phyloP scores from a whole-genome alignment of 2,888 invertebrate genomes.

The Mechanitis messenoides region DNA sequence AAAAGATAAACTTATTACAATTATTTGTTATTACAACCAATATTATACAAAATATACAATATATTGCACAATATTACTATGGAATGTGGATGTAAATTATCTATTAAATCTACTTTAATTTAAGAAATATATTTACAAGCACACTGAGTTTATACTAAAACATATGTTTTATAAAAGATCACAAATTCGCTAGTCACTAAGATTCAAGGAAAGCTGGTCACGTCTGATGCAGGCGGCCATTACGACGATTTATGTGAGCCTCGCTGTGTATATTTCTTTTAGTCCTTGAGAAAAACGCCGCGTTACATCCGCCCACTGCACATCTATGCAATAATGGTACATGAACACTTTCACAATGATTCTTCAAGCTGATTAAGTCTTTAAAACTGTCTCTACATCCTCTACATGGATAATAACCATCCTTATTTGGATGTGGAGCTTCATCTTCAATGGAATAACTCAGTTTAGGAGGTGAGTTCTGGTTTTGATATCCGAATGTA shows the following conservation, averaged over 20 bases:
- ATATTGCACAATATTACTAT: constrained; percentile 67
- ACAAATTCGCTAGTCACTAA: not conserved
- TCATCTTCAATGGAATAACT: constrained; percentile 82
- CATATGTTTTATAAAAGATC: too few species aligned
- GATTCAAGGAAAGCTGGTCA: constrained; percentile 43
- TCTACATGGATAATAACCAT: constrained; percentile 82
- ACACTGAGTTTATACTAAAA: too few species aligned
- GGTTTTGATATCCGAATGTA: constrained; percentile 58
- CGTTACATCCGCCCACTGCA: constrained; percentile 85
- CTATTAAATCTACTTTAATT: constrained; percentile 13
- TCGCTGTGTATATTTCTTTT: constrained; percentile 86
- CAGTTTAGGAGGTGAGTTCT: constrained; percentile 63
- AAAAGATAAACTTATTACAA: constrained; percentile 1
- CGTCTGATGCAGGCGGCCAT: constrained; percentile 14
- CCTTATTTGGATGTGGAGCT: constrained; percentile 79
- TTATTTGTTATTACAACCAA: not conserved
- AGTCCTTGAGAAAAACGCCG: constrained; percentile 86
- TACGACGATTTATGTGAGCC: constrained; percentile 70
- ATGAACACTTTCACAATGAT: constrained; percentile 84
- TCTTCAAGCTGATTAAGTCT: constrained; percentile 79
- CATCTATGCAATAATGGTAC: constrained; percentile 83
- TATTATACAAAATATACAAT: constrained; percentile 39
- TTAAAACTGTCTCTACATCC: constrained; percentile 81
- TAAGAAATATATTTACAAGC: too few species aligned
- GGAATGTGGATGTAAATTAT: constrained; percentile 54